phyloP scores from a whole-genome alignment of 37 sponge, comb jelly and placozoan genomes.

The Aphrocallistes beatrix region DNA sequence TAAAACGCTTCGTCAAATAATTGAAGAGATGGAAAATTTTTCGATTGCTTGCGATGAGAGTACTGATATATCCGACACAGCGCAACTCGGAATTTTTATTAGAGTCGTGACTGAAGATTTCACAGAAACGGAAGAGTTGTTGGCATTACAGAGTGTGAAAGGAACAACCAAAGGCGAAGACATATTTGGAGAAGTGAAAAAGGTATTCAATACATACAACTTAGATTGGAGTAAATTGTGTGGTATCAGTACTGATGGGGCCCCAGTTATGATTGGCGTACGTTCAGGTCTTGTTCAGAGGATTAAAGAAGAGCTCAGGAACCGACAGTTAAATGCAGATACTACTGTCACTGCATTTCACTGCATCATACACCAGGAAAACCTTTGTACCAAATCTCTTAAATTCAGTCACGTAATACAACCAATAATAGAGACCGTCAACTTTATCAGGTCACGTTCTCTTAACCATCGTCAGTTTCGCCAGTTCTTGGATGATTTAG shows the following conservation, averaged over 20 bases:
- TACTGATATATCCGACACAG: background rate
- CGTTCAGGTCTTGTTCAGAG: background rate
- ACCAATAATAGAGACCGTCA: background rate
- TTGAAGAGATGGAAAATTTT: background rate
- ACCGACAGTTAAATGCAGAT: background rate
- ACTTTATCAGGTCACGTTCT: background rate
- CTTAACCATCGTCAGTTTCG: background rate
- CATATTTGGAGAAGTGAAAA: background rate
- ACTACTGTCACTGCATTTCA: background rate
- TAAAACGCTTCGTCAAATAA: background rate
- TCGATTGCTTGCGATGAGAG: background rate
- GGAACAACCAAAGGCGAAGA: background rate
- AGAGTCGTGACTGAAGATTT: background rate
- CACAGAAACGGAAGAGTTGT: background rate
- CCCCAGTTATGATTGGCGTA: background rate
- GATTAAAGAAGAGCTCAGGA: background rate
- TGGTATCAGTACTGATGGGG: background rate
- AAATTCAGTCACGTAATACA: background rate
- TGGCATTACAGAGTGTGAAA: background rate
- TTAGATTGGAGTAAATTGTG: background rate
- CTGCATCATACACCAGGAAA: background rate
- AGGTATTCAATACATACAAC: background rate
- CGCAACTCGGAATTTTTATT: background rate
- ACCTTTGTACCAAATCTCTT: background rate
- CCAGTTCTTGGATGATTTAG: background rate